These are phyloP conservation scores for Limnephilus auricula DNA, from an alignment of 2,888 invertebrate genomes.

Conservation along the genomic window DNA sequence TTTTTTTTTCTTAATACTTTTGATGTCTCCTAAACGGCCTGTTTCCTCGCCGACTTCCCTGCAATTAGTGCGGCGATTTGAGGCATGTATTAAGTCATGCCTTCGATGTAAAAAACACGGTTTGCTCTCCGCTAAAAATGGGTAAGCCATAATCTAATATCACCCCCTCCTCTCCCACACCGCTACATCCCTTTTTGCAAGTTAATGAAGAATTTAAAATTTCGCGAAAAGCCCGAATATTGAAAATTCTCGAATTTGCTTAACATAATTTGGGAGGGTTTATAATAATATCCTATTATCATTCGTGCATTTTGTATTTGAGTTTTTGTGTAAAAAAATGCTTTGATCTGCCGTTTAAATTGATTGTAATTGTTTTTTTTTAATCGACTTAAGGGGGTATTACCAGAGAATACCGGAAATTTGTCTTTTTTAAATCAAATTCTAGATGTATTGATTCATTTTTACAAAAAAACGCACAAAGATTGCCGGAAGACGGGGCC, in stretches of 20 bases:
- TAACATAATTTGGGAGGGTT: not conserved
- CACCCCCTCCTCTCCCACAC: not conserved
- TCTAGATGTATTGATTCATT: too few species aligned
- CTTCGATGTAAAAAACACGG: not conserved
- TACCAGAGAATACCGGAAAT: too few species aligned
- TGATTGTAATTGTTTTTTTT: not conserved
- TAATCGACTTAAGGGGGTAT: too few species aligned
- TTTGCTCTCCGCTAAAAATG: not conserved
- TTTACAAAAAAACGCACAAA: too few species aligned
- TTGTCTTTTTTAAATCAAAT: too few species aligned
- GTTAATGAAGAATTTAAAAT: slow-evolving; percentile 19
- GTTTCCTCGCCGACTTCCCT: not conserved
- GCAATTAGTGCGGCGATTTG: not conserved
- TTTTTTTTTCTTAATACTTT: not conserved
- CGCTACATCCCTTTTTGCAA: not conserved
- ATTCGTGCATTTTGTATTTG: not conserved
- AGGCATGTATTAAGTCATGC: slow-evolving; percentile 5
- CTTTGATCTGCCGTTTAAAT: not conserved
- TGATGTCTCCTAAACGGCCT: not conserved
- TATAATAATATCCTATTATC: not conserved
- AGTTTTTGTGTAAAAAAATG: not conserved
- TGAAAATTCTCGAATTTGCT: not conserved
- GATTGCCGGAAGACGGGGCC: too few species aligned
- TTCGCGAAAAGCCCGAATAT: not conserved
- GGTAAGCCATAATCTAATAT: slow-evolving; percentile 12